Evolutionary conservation across 2,797 vertebrate genomes (phyloP), one percentile per base, ranked within the genome.

Genomic region (Lates japonicus): DNA sequence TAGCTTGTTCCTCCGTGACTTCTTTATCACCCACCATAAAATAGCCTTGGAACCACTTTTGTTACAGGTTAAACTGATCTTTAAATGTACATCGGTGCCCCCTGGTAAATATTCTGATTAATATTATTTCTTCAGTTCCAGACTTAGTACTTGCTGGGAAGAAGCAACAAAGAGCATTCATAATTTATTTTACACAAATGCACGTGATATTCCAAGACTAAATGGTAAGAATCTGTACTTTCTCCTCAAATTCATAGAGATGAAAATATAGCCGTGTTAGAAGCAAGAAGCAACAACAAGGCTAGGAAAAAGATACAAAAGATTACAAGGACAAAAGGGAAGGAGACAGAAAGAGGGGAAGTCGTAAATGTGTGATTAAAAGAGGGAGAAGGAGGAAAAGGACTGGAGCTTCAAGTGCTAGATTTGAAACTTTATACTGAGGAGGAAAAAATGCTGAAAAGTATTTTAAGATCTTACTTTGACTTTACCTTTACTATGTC

Each of bases 201-300:
- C 51, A 39, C 49, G 48, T 37, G 6, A 81, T 16, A 1, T 25
- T 62, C 5, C 33, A 39, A 49, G 44, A 41, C n/a, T 31, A 39
- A 65, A 61, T 20, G 35, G 14, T 20, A 35, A 22, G 3, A 68
- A 31, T 62, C 7, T 31, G 63, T 76, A 39, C 42, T 67, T 72
- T 39, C n/a, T 66, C n/a, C 33, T 72, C 31, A 78, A 60, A 69
- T 75, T 72, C n/a, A n/a, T n/a, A 57, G 67, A 72, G 35, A 70
- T 69, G 48, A 65, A 76, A 78, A 62, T 42, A 48, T 42, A 16
- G 11, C 13, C n/a, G 37, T 31, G 1, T 55, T 3, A n/a, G 14
- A 64, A 37, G 74, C 77, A 74, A 58, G 52, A 12, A 68, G 70
- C 58, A 22, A 63, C 66, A 74, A 6, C 13, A 19, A 66, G 51